phyloP scores from a whole-genome alignment of 2,888 invertebrate genomes.

The Pachymerium ferrugineum region DNA sequence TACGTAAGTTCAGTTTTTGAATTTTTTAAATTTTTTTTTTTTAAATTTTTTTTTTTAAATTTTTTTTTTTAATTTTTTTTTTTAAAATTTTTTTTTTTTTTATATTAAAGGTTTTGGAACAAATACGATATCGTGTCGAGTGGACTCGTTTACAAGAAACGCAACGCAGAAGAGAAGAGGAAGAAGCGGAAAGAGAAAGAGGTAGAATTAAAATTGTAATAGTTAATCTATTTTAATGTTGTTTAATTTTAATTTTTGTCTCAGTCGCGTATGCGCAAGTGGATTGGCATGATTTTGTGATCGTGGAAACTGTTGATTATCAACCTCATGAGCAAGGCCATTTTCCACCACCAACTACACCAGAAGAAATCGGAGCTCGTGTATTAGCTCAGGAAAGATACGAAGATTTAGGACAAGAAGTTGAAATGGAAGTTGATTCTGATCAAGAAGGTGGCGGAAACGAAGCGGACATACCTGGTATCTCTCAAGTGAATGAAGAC shows the following conservation, averaged over 20 bases:
- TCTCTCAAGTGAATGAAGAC: constrained; percentile 28
- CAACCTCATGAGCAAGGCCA: constrained; percentile 89
- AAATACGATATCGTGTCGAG: constrained; percentile 87
- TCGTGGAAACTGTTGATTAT: constrained; percentile 99
- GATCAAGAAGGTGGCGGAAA: constrained; percentile 61
- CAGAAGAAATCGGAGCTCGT: constrained; percentile 91
- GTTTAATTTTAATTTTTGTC: constrained; percentile 7
- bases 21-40: neutral
- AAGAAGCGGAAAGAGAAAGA: constrained; percentile 68
- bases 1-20: neutral
- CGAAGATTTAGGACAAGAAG: constrained; percentile 40
- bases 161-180: constrained; percentile 87
- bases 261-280: constrained; percentile 81
- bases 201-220: constrained; percentile 54
- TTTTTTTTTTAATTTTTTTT: neutral
- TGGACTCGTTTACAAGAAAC: constrained; percentile 95
- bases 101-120: constrained; percentile 60
- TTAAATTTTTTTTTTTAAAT: neutral
- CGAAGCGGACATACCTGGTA: constrained; percentile 56
- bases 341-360: constrained; percentile 95
- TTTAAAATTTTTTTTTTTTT: neutral
- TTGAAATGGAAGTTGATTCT: constrained; percentile 36
- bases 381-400: constrained; percentile 70
- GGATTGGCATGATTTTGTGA: constrained; percentile 99
- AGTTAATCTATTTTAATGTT: neutral